A percentile compares a stretch with the other conserved stretches of the same genome.
These are phyloP conservation scores for Peromyscus aztecus DNA, from an alignment of 2,797 vertebrate species.

Conservation along the genomic window DNA sequence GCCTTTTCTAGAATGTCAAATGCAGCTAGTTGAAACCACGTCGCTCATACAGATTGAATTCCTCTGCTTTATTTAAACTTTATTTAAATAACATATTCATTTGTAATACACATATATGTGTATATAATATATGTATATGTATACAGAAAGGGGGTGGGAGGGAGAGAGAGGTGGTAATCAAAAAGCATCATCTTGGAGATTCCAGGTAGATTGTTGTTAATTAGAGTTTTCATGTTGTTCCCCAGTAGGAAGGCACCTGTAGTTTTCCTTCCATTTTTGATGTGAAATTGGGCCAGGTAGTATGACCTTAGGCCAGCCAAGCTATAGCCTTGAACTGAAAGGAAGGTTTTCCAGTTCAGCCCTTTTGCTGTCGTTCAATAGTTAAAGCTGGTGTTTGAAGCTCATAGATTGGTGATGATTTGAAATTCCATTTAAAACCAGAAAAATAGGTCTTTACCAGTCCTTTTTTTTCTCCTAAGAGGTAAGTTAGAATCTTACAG, in stretches of 20 bases:
- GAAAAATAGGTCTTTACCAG: background rate
- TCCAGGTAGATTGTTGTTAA: background rate
- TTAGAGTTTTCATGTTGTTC: constrained; percentile 1
- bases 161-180: background rate
- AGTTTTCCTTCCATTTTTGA: background rate
- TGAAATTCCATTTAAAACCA: constrained; percentile 50
- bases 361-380: background rate
- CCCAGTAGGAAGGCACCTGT: background rate
- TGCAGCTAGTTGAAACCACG: background rate
- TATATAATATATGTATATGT: no score
- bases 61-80: background rate
- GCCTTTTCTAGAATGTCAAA: background rate
- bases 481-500: constrained; percentile 77
- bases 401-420: background rate
- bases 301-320: background rate
- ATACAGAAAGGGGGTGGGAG: no score
- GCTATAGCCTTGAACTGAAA: background rate
- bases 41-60: background rate
- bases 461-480: constrained; percentile 49
- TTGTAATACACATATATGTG: background rate
- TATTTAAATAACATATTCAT: background rate
- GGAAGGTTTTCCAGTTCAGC: background rate
- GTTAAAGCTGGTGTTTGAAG: background rate
- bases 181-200: background rate
- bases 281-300: background rate